These are phyloP conservation scores for Xyrichtys novacula DNA, from an alignment of 2,797 vertebrate species.

Conservation along the genomic window DNA sequence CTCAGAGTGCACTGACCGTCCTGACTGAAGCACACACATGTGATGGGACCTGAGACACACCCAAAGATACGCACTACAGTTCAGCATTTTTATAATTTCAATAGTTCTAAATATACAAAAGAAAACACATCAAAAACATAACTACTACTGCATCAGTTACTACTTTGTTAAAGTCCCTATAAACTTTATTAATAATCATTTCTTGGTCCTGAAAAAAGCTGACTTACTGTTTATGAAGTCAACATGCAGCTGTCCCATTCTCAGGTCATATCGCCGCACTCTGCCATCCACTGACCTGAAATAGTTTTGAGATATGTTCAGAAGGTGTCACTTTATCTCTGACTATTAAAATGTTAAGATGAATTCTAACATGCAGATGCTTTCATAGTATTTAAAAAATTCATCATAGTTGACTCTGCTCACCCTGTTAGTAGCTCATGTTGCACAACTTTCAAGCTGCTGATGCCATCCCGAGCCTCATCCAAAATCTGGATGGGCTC, in stretches of 20 bases:
- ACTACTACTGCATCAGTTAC: not conserved
- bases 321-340: not conserved
- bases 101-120: no score
- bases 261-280: slow-evolving; percentile 93
- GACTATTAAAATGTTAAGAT: not conserved
- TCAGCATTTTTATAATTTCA: no score
- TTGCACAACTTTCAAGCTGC: slow-evolving; percentile 90
- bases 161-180: not conserved
- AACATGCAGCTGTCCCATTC: slow-evolving; percentile 89
- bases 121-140: no score
- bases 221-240: slow-evolving; percentile 93
- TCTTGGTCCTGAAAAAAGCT: not conserved
- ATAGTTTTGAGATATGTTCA: not conserved
- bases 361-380: not conserved
- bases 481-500: slow-evolving; percentile 91
- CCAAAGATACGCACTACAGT: not conserved
- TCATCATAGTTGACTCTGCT: slow-evolving; percentile 43
- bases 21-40: slow-evolving; percentile 94
- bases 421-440: slow-evolving; percentile 94
- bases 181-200: not conserved
- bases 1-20: slow-evolving; percentile 92
- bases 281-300: slow-evolving; percentile 92
- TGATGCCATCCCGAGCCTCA: slow-evolving; percentile 91
- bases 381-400: not conserved
- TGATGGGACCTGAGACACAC: slow-evolving; percentile 88